Conservation (phyloP, 2,888 invertebrate genomes). For the Coleophora flavipennella region DNA sequence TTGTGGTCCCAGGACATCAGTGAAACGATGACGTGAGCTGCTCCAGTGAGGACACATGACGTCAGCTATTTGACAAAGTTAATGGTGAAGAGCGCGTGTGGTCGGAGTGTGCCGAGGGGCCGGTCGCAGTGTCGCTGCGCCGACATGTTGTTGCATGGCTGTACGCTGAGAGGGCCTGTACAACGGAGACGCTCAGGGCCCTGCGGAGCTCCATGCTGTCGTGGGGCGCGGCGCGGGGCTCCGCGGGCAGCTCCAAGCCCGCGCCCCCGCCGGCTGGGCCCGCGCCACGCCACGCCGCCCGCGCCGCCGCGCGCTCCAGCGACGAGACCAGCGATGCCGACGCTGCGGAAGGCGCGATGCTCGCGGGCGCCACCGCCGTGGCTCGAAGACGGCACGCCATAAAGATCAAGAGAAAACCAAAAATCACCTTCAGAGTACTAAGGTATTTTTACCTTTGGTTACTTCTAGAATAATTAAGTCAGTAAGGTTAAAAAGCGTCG, state of each 20-base stretch:
- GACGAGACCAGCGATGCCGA: slow-evolving; percentile 36
- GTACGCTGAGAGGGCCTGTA: slow-evolving; percentile 54
- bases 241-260: slow-evolving; percentile 12
- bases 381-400: slow-evolving; percentile 63
- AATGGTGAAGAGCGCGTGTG: slow-evolving; percentile 34
- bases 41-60: slow-evolving; percentile 18
- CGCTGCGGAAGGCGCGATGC: slow-evolving; percentile 44
- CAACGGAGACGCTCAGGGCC: slow-evolving; percentile 68
- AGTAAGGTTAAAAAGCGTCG: too few relatives aligned
- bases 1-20: not conserved
- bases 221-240: slow-evolving; percentile 31
- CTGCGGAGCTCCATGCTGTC: slow-evolving; percentile 66
- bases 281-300: slow-evolving; percentile 14
- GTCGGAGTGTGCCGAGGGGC: slow-evolving; percentile 33
- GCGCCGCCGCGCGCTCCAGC: slow-evolving; percentile 22
- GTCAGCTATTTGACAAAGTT: slow-evolving; percentile 24
- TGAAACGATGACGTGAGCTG: slow-evolving; percentile 21
- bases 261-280: slow-evolving; percentile 3
- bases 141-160: slow-evolving; percentile 67
- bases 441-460: slow-evolving; percentile 33
- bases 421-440: slow-evolving; percentile 53
- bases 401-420: slow-evolving; percentile 57
- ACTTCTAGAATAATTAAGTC: too few relatives aligned
- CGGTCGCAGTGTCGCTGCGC: slow-evolving; percentile 40
- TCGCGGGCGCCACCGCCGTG: slow-evolving; percentile 56